Evolutionary conservation across 2,888 invertebrate genomes (phyloP).

Genomic region (Dicyrtomina minuta): DNA sequence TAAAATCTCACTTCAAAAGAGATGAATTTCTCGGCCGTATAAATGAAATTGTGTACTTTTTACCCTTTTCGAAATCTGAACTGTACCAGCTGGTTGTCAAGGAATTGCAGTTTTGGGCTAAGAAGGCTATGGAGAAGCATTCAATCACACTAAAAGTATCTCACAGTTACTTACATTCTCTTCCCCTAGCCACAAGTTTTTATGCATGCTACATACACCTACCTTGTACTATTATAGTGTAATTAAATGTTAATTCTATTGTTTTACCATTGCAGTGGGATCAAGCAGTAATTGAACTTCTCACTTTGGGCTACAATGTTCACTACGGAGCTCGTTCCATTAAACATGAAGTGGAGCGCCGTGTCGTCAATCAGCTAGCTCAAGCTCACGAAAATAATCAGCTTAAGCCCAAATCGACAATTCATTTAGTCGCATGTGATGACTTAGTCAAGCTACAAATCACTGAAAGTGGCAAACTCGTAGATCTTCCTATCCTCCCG

Average conservation of each 20-base stretch:
- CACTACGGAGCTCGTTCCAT: no score
- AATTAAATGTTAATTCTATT: not conserved
- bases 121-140: conserved; percentile 61
- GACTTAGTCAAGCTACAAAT: conserved; percentile 19
- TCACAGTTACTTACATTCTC: no score
- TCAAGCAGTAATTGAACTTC: conserved; percentile 73
- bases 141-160: conserved; percentile 46
- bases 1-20: conserved; percentile 76
- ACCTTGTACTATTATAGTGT: no score
- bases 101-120: conserved; percentile 79
- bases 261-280: conserved; percentile 76
- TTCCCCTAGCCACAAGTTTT: no score
- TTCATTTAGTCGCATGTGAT: conserved; percentile 36
- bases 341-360: no score
- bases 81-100: conserved; percentile 73
- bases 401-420: conserved; percentile 44
- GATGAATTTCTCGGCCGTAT: conserved; percentile 90
- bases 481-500: conserved; percentile 9
- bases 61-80: conserved; percentile 78
- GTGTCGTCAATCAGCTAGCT: no score
- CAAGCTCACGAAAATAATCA: no score
- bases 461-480: not conserved
- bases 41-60: no score
- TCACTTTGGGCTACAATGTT: conserved; percentile 81
- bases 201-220: no score